Evolutionary conservation across 2,888 invertebrate species (phyloP), one percentile per base, ranked within the genome.

Genomic region (Catocala nupta): DNA sequence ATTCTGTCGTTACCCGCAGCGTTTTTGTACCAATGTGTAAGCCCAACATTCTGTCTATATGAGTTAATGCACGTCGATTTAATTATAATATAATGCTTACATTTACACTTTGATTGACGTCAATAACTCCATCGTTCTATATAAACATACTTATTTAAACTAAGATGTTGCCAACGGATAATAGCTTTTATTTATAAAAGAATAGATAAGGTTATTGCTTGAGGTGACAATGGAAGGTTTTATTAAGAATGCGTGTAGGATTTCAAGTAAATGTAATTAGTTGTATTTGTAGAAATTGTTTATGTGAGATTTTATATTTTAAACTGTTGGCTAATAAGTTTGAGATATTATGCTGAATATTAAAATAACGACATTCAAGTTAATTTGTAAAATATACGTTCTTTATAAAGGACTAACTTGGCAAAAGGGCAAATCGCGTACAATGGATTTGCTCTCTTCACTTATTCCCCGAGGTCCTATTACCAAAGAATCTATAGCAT

Each of bases 81-180:
- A 76, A 63, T 63, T 60, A 73, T 58, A 66, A 70, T 67, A 77
- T 67, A 68, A 63, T 71, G 77, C 77, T 77, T 77, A 77, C 77
- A 64, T 55, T 13, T 54, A 67, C 64, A 65, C 53, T 51, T 60
- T 49, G 45, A 71, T 69, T 75, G 77, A 77, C 77, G 77, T 77
- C 77, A 77, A 64, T 66, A 39, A 53, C 5, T 16, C 43, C 45
- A n/a, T 5, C 63, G 68, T 44, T 57, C 70, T 54, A 63, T 64
- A 66, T 66, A 66, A 45, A 59, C 56, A 61, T 49, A 67, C 13
- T 50, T 63, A 59, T 64, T 65, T 59, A 49, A 59, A 51, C 16
- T 16, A 34, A 5, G 11, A 6, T 47, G 0, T 0, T 25, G 9
- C 16, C 52, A 67, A 11, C 47, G 11, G 0, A 70, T 59, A 55